phyloP scores from a whole-genome alignment of 37 sponge, comb jelly and placozoan genomes.

The Mnemiopsis leidyi region DNA sequence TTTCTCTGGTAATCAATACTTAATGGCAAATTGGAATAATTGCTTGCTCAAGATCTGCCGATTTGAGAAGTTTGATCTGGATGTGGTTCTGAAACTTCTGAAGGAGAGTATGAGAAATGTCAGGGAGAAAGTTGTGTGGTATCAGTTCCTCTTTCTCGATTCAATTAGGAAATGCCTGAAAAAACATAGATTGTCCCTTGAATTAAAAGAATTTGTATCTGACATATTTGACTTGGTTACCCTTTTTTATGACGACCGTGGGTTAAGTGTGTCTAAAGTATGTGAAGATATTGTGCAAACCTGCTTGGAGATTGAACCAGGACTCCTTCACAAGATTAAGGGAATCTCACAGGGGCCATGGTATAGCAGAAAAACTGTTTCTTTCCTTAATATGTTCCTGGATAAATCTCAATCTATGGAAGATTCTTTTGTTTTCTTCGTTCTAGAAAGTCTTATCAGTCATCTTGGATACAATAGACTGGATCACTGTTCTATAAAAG shows the following conservation, averaged over 20 bases:
- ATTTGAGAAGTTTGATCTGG: background rate
- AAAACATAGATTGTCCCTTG: background rate
- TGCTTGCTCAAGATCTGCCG: background rate
- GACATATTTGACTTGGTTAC: background rate
- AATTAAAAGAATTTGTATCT: background rate
- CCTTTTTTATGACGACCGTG: constrained; percentile 9
- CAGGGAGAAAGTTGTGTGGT: constrained; percentile 5
- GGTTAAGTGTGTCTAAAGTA: background rate
- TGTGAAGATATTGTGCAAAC: constrained; percentile 22
- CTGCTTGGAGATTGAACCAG: background rate
- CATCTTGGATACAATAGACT: constrained; percentile 45
- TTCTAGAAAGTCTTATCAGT: background rate
- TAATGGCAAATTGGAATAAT: background rate
- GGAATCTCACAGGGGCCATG: background rate
- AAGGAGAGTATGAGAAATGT: background rate
- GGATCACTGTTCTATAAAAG: constrained; percentile 19
- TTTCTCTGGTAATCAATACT: background rate
- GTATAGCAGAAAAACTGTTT: constrained; percentile 52
- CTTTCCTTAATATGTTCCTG: background rate
- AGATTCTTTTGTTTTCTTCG: background rate
- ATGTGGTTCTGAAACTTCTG: background rate
- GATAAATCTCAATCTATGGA: background rate
- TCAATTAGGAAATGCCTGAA: background rate
- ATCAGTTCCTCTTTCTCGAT: constrained; percentile 6
- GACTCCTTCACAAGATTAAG: background rate